phyloP scores from a whole-genome alignment of 2,888 invertebrate species.

The Agrochola lychnidis region DNA sequence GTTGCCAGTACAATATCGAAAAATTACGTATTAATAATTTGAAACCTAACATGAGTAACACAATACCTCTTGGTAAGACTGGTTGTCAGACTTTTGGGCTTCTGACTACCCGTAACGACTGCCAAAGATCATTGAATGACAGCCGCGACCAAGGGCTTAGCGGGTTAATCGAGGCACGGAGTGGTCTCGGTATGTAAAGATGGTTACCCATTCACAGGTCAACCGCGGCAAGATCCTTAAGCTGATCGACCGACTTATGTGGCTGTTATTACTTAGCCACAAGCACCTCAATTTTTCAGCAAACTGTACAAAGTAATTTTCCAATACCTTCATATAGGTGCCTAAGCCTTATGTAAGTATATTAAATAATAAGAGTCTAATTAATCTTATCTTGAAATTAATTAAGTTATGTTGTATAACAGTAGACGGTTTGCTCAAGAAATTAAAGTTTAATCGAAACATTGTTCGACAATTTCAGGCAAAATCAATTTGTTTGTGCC shows the following conservation, averaged over 20 bases:
- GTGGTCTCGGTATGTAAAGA: background rate
- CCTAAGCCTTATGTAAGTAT: background rate
- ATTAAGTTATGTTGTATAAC: slow-evolving; percentile 51
- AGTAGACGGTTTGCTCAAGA: slow-evolving; percentile 38
- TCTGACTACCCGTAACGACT: background rate
- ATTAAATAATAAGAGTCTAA: slow-evolving; percentile 50
- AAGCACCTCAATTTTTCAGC: background rate
- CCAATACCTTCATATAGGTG: slow-evolving; percentile 15
- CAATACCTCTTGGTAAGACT: background rate
- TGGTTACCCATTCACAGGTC: background rate
- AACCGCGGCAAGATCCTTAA: background rate
- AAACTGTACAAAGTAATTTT: slow-evolving; percentile 26
- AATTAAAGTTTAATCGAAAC: slow-evolving; percentile 60
- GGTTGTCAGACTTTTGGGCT: background rate
- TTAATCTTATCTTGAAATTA: slow-evolving; percentile 58
- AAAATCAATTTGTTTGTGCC: slow-evolving; percentile 57
- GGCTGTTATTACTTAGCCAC: background rate
- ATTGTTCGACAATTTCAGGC: slow-evolving; percentile 55
- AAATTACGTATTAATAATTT: too few relatives aligned
- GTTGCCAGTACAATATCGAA: too few relatives aligned
- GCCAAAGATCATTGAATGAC: background rate
- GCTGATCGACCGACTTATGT: background rate
- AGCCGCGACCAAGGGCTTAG: background rate
- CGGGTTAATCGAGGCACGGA: background rate
- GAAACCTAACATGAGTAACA: too few relatives aligned